These are phyloP conservation scores for Meghimatium bilineatum DNA, from an alignment of 2,888 invertebrate genomes.

Conservation along the genomic window DNA sequence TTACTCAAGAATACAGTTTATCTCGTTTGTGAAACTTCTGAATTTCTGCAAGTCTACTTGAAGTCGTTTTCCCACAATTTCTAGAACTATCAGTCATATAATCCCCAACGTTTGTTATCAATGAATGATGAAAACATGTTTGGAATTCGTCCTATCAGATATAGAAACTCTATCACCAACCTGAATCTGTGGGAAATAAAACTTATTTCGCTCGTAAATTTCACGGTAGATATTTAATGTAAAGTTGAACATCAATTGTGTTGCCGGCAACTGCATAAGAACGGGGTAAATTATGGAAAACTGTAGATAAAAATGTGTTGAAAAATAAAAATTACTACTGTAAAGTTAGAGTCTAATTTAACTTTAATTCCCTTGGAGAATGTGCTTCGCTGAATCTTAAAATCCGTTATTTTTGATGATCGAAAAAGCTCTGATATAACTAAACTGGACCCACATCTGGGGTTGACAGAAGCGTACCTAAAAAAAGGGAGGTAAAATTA, in stretches of 20 bases:
- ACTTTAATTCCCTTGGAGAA: no score
- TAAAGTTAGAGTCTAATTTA: no score
- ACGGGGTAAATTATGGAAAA: neutral
- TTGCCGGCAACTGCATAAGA: neutral
- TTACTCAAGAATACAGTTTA: neutral
- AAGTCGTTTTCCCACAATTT: constrained; percentile 2
- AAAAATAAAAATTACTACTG: no score
- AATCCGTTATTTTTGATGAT: no score
- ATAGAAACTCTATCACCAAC: neutral
- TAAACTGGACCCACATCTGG: no score
- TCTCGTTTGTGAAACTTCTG: neutral
- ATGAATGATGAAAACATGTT: constrained; percentile 24
- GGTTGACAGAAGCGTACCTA: no score
- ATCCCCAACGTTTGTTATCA: neutral
- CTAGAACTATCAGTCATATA: neutral
- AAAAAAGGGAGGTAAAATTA: no score
- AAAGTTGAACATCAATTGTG: constrained; percentile 17
- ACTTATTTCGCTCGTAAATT: constrained; percentile 21
- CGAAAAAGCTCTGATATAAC: no score
- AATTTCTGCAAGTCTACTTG: neutral
- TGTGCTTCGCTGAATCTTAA: no score
- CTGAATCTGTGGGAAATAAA: constrained; percentile 19
- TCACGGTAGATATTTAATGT: constrained; percentile 14
- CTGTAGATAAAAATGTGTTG: no score
- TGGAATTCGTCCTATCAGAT: constrained; percentile 15